Evolutionary conservation across 2,888 invertebrate genomes (phyloP).

Genomic region (Drosophila birchii): DNA sequence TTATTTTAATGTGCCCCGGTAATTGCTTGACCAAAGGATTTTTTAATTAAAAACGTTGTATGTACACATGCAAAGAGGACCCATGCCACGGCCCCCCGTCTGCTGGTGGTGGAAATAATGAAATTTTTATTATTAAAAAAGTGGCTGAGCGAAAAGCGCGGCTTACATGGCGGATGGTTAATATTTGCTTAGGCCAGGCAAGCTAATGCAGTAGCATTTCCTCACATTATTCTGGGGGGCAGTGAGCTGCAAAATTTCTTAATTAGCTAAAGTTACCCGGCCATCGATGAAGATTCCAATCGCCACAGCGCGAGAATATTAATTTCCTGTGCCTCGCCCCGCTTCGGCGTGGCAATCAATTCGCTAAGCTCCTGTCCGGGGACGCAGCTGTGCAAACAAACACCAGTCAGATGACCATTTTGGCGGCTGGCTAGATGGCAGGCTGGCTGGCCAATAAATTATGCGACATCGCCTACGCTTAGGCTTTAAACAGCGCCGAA

Average conservation of each 20-base stretch:
- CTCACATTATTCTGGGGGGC: conserved; percentile 56
- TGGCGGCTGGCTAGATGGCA: conserved; percentile 13
- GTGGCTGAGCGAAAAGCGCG: conserved; percentile 56
- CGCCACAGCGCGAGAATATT: conserved; percentile 33
- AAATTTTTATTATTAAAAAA: conserved; percentile 76
- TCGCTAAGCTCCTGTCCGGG: conserved; percentile 66
- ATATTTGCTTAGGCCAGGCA: conserved; percentile 67
- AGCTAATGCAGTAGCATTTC: conserved; percentile 55
- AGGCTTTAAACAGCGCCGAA: conserved; percentile 54
- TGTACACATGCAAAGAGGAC: conserved; percentile 55
- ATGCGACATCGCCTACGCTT: conserved; percentile 56
- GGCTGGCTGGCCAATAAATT: conserved; percentile 61
- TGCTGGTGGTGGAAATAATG: conserved; percentile 73
- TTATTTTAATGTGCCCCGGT: conserved; percentile 75
- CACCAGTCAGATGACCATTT: conserved; percentile 41
- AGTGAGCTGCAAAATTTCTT: conserved; percentile 51
- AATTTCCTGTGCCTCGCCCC: conserved; percentile 26
- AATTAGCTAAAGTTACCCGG: conserved; percentile 55
- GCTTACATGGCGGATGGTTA: conserved; percentile 51
- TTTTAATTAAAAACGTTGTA: conserved; percentile 79
- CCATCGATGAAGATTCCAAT: conserved; percentile 37
- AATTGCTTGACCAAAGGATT: conserved; percentile 81
- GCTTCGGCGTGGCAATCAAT: conserved; percentile 53
- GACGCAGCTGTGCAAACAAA: conserved; percentile 60
- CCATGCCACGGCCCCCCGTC: conserved; percentile 7